These are phyloP conservation scores for Aphidoletes aphidimyza DNA, from an alignment of 2,888 invertebrate species.

Conservation along the genomic window DNA sequence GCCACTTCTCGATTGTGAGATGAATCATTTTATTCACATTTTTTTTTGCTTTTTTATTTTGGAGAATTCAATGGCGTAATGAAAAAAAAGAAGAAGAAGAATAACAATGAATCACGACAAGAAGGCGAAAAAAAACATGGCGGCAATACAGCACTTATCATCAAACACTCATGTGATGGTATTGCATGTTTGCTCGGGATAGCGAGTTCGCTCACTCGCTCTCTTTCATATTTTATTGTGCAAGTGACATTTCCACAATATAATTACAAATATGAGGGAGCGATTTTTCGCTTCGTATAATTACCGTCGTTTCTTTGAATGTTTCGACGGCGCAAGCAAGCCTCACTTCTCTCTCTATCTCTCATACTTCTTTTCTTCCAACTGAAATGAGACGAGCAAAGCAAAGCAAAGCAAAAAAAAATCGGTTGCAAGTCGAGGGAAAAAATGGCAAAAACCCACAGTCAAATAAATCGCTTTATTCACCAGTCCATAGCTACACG, in stretches of 20 bases:
- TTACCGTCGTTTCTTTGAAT: not conserved
- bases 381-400: too few species aligned
- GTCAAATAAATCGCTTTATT: too few species aligned
- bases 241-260: constrained; percentile 27
- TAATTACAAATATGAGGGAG: not conserved
- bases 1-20: not conserved
- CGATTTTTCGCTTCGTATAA: constrained; percentile 27
- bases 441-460: too few species aligned
- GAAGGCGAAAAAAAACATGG: too few species aligned
- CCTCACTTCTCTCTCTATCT: too few species aligned
- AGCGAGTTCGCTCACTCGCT: too few species aligned
- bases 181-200: not conserved
- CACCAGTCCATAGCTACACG: too few species aligned
- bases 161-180: constrained; percentile 35
- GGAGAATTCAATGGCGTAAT: not conserved
- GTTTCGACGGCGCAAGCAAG: not conserved
- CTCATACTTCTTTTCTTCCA: too few species aligned
- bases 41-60: not conserved
- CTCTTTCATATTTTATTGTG: not conserved
- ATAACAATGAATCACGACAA: not conserved
- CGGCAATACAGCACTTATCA: constrained; percentile 25
- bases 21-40: not conserved
- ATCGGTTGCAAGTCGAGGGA: too few species aligned
- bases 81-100: not conserved
- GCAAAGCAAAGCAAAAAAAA: too few species aligned